Evolutionary conservation across 2,797 vertebrate species (phyloP).

Genomic region (Danio jaintianensis): DNA sequence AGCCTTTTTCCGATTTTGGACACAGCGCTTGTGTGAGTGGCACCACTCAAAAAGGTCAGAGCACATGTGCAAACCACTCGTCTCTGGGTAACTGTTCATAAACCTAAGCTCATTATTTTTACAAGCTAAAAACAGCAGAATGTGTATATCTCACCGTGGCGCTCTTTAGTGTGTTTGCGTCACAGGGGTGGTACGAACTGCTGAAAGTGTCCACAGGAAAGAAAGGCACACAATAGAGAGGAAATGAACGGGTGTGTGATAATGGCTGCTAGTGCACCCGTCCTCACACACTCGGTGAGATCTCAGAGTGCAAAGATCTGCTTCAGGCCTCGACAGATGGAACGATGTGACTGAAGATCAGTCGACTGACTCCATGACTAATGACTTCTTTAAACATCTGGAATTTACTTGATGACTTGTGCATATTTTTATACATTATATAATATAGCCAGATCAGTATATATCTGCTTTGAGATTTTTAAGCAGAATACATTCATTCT

Average conservation of each 20-base stretch:
- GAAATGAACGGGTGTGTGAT: constrained; percentile 53
- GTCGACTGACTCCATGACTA: constrained; percentile 11
- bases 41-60: background rate
- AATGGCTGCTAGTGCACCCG: constrained; percentile 28
- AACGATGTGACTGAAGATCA: constrained; percentile 26
- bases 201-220: constrained; percentile 58
- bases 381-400: constrained; percentile 26
- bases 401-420: constrained; percentile 5
- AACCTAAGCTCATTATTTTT: constrained; percentile 11
- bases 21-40: background rate
- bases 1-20: background rate
- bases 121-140: constrained; percentile 11
- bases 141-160: background rate
- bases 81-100: constrained; percentile 1
- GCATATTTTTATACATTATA: background rate
- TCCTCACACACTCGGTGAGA: constrained; percentile 9
- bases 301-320: constrained; percentile 14
- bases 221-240: constrained; percentile 56
- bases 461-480: constrained; percentile 29
- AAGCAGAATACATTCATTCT: background rate
- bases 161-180: constrained; percentile 25
- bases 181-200: constrained; percentile 38
- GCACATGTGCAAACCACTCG: background rate
- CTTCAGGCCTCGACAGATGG: constrained; percentile 43
- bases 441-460: constrained; percentile 16